phyloP scores from a whole-genome alignment of 2,113 vertebrate species.

The Silurus meridionalis region DNA sequence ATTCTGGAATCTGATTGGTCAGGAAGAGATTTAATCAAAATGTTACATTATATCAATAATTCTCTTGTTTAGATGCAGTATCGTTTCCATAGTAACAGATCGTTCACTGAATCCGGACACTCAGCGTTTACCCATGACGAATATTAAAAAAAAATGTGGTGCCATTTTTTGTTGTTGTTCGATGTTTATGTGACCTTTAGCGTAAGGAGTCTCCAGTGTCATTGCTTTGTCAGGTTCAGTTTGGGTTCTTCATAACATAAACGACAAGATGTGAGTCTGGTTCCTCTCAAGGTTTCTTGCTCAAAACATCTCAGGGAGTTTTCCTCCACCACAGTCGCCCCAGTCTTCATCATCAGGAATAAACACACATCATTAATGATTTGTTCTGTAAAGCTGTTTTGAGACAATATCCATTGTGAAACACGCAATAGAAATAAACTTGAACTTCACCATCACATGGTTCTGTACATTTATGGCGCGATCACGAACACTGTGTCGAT shows the following conservation, averaged over 20 bases:
- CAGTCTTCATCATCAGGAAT: too few relatives aligned
- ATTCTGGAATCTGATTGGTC: not conserved
- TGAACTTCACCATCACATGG: too few relatives aligned
- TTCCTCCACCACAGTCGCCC: too few relatives aligned
- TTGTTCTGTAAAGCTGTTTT: too few relatives aligned
- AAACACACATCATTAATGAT: too few relatives aligned
- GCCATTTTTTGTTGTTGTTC: not conserved
- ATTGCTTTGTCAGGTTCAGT: not conserved
- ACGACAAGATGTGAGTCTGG: too few relatives aligned
- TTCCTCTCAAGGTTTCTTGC: too few relatives aligned
- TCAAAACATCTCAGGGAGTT: too few relatives aligned
- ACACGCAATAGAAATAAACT: too few relatives aligned
- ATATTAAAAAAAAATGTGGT: not conserved
- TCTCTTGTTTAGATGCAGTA: not conserved
- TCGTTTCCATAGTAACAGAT: not conserved
- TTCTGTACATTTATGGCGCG: too few relatives aligned
- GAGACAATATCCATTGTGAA: too few relatives aligned
- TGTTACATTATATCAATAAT: not conserved
- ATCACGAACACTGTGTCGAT: too few relatives aligned
- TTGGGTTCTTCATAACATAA: not conserved
- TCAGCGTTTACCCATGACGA: not conserved
- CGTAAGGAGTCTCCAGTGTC: not conserved
- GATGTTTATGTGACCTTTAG: not conserved
- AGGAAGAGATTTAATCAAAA: not conserved
- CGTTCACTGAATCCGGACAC: not conserved